Percentiles rank a stretch among this genome's conserved stretches.
Conservation (phyloP, 2,797 vertebrate genomes). For the Acipenser oxyrinchus region DNA sequence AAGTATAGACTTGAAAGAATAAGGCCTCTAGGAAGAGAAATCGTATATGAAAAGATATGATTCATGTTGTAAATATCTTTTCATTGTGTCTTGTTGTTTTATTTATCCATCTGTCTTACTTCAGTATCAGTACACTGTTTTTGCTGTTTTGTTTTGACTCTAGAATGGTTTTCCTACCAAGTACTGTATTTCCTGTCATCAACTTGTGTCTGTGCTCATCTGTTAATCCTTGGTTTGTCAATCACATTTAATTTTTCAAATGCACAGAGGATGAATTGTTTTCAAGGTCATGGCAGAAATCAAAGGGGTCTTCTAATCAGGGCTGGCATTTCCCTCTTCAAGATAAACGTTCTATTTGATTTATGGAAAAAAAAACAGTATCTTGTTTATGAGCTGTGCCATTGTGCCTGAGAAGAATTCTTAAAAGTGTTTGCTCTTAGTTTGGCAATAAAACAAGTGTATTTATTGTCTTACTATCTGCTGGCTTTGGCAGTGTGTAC, state of each 20-base stretch:
- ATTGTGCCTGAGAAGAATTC: slow-evolving; percentile 1
- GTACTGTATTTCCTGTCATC: too few species aligned
- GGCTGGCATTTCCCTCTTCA: slow-evolving; percentile 14
- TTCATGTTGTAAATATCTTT: too few species aligned
- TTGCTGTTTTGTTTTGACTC: too few species aligned
- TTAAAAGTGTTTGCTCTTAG: neutral
- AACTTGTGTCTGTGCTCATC: neutral
- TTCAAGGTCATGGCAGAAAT: slow-evolving; percentile 14
- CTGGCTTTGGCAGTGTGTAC: neutral
- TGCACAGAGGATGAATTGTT: slow-evolving; percentile 9
- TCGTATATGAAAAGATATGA: too few species aligned
- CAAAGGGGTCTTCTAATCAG: slow-evolving; percentile 14
- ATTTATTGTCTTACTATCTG: neutral
- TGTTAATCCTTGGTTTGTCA: slow-evolving; percentile 8
- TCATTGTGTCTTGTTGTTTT: too few species aligned
- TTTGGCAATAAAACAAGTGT: neutral
- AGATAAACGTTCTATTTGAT: slow-evolving; percentile 16
- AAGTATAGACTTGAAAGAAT: too few species aligned
- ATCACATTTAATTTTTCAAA: slow-evolving; percentile 20
- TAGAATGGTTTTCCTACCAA: too few species aligned
- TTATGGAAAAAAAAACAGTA: neutral
- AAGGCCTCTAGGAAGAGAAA: too few species aligned
- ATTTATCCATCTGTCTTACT: too few species aligned
- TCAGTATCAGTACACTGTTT: too few species aligned
- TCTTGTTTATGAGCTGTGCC: slow-evolving; percentile 10